phyloP scores from a whole-genome alignment of 2,113 vertebrate genomes.

The Cochlearius cochlearius region DNA sequence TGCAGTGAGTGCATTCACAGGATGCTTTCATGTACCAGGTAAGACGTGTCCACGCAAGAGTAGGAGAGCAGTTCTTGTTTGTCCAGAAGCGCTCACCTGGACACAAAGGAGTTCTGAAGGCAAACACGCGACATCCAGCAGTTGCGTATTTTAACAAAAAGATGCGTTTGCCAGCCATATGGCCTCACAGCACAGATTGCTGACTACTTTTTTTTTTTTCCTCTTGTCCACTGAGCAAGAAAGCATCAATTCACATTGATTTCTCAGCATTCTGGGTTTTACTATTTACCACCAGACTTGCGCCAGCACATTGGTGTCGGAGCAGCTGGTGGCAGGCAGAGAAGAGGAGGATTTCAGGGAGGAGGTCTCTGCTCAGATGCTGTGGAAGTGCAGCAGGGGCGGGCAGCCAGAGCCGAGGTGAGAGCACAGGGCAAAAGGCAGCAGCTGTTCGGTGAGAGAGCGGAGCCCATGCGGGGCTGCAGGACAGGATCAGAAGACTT shows the following conservation, averaged over 20 bases:
- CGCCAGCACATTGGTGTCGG: background rate
- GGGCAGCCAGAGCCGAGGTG: background rate
- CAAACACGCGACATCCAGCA: background rate
- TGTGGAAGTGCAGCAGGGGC: background rate
- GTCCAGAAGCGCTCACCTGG: background rate
- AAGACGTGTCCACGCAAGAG: background rate
- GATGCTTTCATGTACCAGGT: background rate
- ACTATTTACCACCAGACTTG: background rate
- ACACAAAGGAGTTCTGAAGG: background rate
- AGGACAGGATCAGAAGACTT: background rate
- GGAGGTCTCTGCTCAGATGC: background rate
- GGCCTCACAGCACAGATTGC: background rate
- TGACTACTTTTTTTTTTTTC: background rate
- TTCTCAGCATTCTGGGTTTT: background rate
- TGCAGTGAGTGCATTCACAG: background rate
- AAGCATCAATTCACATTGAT: background rate
- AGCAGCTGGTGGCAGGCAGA: background rate
- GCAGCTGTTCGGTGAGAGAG: background rate
- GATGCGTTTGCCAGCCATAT: background rate
- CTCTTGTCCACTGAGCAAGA: background rate
- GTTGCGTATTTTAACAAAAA: background rate
- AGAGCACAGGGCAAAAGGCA: background rate
- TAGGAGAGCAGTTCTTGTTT: background rate
- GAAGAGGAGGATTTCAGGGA: background rate
- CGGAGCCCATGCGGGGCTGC: background rate